A percentile compares a stretch with the other conserved stretches of the same genome.
Conservation (phyloP, 1,140 invertebrate species). For the Hestina assimilis region DNA sequence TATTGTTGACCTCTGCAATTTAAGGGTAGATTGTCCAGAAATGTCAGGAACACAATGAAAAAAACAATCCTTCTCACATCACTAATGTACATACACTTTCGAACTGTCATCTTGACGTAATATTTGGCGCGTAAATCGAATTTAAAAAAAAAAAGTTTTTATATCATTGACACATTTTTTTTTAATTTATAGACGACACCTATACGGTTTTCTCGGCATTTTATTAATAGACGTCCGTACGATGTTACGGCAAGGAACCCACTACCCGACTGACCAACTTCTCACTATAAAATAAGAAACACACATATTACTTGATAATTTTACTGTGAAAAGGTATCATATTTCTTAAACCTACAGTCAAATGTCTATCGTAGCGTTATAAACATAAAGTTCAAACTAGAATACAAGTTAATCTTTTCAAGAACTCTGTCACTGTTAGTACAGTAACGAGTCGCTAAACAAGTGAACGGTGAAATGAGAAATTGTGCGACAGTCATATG, state of each 20-base stretch:
- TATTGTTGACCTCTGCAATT: slow-evolving; percentile 47
- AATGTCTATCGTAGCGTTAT: slow-evolving; percentile 23
- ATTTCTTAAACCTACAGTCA: slow-evolving; percentile 21
- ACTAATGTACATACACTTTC: slow-evolving; percentile 51
- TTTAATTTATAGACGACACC: slow-evolving; percentile 37
- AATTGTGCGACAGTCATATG: slow-evolving; percentile 63
- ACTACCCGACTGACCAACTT: slow-evolving; percentile 77
- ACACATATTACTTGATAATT: slow-evolving; percentile 59
- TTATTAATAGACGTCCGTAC: slow-evolving; percentile 46
- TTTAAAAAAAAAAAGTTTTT: slow-evolving; percentile 22
- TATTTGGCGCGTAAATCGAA: slow-evolving; percentile 44
- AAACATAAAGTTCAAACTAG: slow-evolving; percentile 7
- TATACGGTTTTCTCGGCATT: slow-evolving; percentile 53
- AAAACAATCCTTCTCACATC: slow-evolving; percentile 60
- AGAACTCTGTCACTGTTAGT: slow-evolving; percentile 47
- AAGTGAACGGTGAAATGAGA: slow-evolving; percentile 77
- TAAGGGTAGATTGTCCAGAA: slow-evolving; percentile 54
- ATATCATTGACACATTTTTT: slow-evolving; percentile 41
- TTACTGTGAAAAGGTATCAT: slow-evolving; percentile 50
- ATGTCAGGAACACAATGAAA: slow-evolving; percentile 48
- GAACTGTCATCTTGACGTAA: slow-evolving; percentile 67
- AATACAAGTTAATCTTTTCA: not conserved
- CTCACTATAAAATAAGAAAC: slow-evolving; percentile 72
- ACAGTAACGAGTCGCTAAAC: slow-evolving; percentile 59
- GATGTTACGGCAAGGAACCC: slow-evolving; percentile 49